phyloP scores from a whole-genome alignment of 1,140 invertebrate species.

The Drosophila tristis region DNA sequence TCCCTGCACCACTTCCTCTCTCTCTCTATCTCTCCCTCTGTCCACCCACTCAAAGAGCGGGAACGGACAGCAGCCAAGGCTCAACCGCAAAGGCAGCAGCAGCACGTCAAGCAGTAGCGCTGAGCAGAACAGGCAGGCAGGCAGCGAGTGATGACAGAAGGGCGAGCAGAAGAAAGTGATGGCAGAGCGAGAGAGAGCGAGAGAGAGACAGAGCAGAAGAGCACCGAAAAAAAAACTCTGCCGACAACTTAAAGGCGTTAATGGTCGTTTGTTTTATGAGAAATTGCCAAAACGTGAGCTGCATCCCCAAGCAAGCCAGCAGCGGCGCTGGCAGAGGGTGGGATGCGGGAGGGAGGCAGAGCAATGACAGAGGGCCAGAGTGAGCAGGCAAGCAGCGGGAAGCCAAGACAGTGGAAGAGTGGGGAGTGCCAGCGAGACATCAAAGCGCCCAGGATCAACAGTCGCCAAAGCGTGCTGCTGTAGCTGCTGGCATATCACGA shows the following conservation, averaged over 20 bases:
- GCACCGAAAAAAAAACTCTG: slow-evolving; percentile 49
- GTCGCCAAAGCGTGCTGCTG: slow-evolving; percentile 66
- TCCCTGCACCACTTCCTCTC: not conserved
- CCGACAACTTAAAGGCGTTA: slow-evolving; percentile 83
- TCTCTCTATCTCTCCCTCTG: not conserved
- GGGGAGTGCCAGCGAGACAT: slow-evolving; percentile 43
- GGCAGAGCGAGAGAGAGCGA: not conserved
- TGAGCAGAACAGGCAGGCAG: slow-evolving; percentile 30
- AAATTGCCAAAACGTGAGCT: slow-evolving; percentile 83
- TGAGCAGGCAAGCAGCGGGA: too few species aligned
- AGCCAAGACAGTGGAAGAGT: not conserved
- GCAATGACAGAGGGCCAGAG: too few species aligned
- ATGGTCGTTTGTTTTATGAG: slow-evolving; percentile 84
- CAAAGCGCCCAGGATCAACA: slow-evolving; percentile 79
- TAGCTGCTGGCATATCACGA: not conserved
- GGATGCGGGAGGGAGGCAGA: not conserved
- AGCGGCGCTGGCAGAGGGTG: not conserved
- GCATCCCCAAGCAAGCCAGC: slow-evolving; percentile 55
- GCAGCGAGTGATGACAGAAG: slow-evolving; percentile 35
- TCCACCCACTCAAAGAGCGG: not conserved
- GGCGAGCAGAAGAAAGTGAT: not conserved
- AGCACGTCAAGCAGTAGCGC: slow-evolving; percentile 5
- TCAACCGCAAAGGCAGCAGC: slow-evolving; percentile 2
- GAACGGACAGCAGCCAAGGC: too few species aligned
- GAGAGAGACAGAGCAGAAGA: not conserved